phyloP scores from a whole-genome alignment of 2,797 vertebrate genomes.

The Jordanella pulchra region DNA sequence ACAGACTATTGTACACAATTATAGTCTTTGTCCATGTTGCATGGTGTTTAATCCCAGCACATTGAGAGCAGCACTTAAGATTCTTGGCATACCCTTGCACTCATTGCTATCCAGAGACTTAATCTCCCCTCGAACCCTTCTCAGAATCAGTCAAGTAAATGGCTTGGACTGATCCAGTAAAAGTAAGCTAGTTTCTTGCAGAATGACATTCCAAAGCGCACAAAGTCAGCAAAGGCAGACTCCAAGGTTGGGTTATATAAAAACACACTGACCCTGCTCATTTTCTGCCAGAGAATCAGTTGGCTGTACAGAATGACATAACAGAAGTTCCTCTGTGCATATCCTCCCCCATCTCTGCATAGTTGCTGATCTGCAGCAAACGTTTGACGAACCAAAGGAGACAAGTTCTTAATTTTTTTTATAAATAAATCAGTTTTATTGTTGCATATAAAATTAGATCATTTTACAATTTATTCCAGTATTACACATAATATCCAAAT shows the following conservation, averaged over 20 bases:
- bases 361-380: not conserved
- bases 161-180: slow-evolving; percentile 87
- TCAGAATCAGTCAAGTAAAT: slow-evolving; percentile 86
- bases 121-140: slow-evolving; percentile 73
- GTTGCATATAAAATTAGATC: slow-evolving; percentile 99
- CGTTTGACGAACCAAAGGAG: slow-evolving; percentile 43
- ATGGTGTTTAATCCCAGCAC: slow-evolving; percentile 76
- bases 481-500: slow-evolving; percentile 91
- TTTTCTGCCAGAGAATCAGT: slow-evolving; percentile 58
- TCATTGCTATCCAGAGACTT: slow-evolving; percentile 86
- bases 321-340: slow-evolving; percentile 43
- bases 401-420: slow-evolving; percentile 79
- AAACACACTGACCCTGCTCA: slow-evolving; percentile 50
- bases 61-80: slow-evolving; percentile 88
- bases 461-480: slow-evolving; percentile 99
- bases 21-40: slow-evolving; percentile 72
- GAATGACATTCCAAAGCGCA: slow-evolving; percentile 72
- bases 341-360: not conserved
- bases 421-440: slow-evolving; percentile 99
- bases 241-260: slow-evolving; percentile 71
- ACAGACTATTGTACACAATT: slow-evolving; percentile 65
- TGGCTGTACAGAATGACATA: slow-evolving; percentile 57
- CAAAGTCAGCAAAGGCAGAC: slow-evolving; percentile 60
- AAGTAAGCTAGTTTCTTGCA: slow-evolving; percentile 78
- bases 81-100: slow-evolving; percentile 87